These are phyloP conservation scores for Chionis minor DNA, from an alignment of 2,113 vertebrate genomes.

Conservation along the genomic window DNA sequence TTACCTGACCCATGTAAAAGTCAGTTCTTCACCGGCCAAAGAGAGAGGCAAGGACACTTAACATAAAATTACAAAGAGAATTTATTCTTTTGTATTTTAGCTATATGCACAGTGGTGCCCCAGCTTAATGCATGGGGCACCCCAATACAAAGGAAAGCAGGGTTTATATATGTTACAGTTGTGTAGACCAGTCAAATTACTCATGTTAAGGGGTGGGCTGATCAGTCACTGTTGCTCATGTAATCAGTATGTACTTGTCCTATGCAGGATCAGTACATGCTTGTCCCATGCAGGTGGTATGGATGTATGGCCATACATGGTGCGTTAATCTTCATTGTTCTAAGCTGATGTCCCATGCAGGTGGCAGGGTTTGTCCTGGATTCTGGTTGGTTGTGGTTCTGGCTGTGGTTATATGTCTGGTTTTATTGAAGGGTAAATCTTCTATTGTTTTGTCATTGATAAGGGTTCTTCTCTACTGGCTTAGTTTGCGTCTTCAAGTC, in stretches of 20 bases:
- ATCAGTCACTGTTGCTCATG: too few species aligned
- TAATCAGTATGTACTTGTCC: too few species aligned
- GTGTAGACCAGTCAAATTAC: background rate
- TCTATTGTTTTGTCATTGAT: background rate
- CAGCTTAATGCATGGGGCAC: background rate
- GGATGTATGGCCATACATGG: too few species aligned
- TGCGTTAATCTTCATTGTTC: too few species aligned
- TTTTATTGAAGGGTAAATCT: background rate
- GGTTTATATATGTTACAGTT: background rate
- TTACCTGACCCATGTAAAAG: background rate
- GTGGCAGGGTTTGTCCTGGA: background rate
- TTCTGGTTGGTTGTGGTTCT: accelerated
- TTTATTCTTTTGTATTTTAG: background rate
- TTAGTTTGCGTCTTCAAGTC: background rate
- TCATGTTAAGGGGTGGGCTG: too few species aligned
- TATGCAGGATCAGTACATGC: too few species aligned
- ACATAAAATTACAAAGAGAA: background rate
- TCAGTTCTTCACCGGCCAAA: background rate
- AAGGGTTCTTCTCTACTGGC: background rate
- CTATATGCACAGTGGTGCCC: accelerated
- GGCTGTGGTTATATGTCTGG: background rate
- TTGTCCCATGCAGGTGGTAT: too few species aligned
- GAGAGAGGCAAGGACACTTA: background rate
- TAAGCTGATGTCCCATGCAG: accelerated
- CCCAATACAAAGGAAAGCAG: background rate